These are phyloP conservation scores for Agapornis roseicollis DNA, from an alignment of 2,113 vertebrate genomes.

Conservation along the genomic window DNA sequence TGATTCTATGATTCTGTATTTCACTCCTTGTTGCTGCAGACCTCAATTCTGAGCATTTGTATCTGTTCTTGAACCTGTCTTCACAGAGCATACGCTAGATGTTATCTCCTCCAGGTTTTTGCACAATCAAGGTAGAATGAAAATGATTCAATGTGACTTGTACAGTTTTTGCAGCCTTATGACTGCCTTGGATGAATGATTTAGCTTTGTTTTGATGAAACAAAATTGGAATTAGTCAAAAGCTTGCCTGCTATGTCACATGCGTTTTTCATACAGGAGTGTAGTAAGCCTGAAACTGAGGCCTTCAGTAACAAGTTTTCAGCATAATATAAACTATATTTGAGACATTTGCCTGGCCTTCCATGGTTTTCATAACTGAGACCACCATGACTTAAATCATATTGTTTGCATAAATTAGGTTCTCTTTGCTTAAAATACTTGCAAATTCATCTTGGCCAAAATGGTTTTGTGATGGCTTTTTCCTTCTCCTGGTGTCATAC, in stretches of 20 bases:
- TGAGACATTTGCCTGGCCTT: conserved; percentile 43
- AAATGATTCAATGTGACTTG: conserved; percentile 48
- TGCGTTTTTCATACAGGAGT: conserved; percentile 46
- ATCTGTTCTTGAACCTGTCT: not conserved
- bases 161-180: conserved; percentile 46
- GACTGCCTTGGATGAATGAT: conserved; percentile 1
- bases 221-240: conserved; percentile 60
- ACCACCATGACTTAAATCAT: conserved; percentile 59
- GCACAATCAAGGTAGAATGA: not conserved
- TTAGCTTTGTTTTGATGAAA: conserved; percentile 49
- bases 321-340: conserved; percentile 30
- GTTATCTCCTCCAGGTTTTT: conserved; percentile 8
- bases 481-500: not conserved
- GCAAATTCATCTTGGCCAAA: conserved; percentile 34
- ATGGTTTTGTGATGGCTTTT: not conserved
- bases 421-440: conserved; percentile 38
- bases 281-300: conserved; percentile 45
- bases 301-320: conserved; percentile 49
- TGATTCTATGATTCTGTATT: not conserved
- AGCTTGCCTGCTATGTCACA: conserved; percentile 23
- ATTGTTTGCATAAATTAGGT: conserved; percentile 62
- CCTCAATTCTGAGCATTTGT: not conserved
- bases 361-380: conserved; percentile 55
- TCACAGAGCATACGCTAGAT: conserved; percentile 12
- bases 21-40: conserved; percentile 46